These are phyloP conservation scores for Steinernema feltiae DNA, from an alignment of 1,140 invertebrate species.

Conservation along the genomic window DNA sequence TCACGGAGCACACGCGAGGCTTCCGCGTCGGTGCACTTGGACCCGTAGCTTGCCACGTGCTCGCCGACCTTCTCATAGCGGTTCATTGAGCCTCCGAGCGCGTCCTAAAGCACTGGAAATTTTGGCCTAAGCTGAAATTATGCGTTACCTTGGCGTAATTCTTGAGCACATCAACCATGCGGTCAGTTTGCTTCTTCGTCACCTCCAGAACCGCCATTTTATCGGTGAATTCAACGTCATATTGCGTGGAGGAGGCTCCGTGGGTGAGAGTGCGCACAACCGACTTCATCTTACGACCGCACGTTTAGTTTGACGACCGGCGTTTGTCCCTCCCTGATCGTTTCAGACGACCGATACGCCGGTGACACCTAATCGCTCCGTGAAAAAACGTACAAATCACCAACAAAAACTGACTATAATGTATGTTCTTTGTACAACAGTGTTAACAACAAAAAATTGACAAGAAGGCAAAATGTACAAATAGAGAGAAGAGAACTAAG, in stretches of 20 bases:
- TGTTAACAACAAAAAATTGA: too few relatives aligned
- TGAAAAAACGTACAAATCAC: too few relatives aligned
- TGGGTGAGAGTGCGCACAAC: background rate
- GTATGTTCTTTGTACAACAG: too few relatives aligned
- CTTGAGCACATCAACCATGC: background rate
- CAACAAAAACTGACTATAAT: too few relatives aligned
- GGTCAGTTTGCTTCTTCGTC: background rate
- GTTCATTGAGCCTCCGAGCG: background rate
- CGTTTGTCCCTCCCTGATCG: too few relatives aligned
- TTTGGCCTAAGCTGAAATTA: background rate
- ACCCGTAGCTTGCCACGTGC: background rate
- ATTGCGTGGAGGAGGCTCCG: background rate
- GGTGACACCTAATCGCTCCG: too few relatives aligned
- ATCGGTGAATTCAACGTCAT: background rate
- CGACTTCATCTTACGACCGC: slow-evolving; percentile 13
- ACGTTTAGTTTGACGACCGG: too few relatives aligned
- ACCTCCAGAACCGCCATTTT: slow-evolving; percentile 2
- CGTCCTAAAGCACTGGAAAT: background rate
- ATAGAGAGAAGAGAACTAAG: too few relatives aligned
- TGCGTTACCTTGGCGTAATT: background rate
- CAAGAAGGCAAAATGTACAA: too few relatives aligned
- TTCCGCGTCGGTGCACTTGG: background rate
- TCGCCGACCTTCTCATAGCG: background rate
- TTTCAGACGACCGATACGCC: too few relatives aligned
- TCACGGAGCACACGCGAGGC: background rate